Base-by-base conservation (phyloP, 2,797 vertebrate genomes). In the Chaetodon trifasciatus region DNA sequence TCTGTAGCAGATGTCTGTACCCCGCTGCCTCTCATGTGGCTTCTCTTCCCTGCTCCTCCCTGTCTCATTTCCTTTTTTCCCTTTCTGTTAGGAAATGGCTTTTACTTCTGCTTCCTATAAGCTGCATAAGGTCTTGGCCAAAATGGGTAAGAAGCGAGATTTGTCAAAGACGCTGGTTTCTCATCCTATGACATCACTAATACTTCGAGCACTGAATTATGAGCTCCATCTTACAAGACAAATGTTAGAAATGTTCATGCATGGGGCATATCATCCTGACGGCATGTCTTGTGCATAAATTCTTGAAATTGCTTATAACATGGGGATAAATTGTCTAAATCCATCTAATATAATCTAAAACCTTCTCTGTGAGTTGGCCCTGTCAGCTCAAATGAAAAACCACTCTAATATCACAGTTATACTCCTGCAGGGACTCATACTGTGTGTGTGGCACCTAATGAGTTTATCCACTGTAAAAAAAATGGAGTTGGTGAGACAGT, bases 61-160 rank as follows among this genome's bases (percentile, higher is more conserved):
- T 37, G n/a, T 57, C 62, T 80, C 50, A 71, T 83, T 89, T 89
- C 78, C 84, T 61, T 47, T 52, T 60, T 64, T 49, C 57, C 57
- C 35, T 66, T 77, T 76, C 55, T 77, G 64, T 28, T 5, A 12
- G 83, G 65, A 88, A 90, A 90, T 76, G 53, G 76, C 60, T 88
- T 87, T 88, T 81, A 81, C 79, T 71, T 83, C 52, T 83, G 81
- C 63, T 71, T 87, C 84, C 87, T 76, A 16, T 76, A 35, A 42
- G 44, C 79, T 40, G 46, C 56, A 56, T 64, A 74, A 74, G 47
- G 52, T 85, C 69, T 80, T 47, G 8, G 32, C 35, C 73, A 52
- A 68, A 79, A 67, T 16, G 40, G n/a, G n/a, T 10, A 21, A 81
- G 47, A 69, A 39, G 19, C 28, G 55, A 63, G 67, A 88, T 74